These are phyloP conservation scores for Lycaon pictus DNA, from an alignment of 2,113 vertebrate genomes.

Conservation along the genomic window DNA sequence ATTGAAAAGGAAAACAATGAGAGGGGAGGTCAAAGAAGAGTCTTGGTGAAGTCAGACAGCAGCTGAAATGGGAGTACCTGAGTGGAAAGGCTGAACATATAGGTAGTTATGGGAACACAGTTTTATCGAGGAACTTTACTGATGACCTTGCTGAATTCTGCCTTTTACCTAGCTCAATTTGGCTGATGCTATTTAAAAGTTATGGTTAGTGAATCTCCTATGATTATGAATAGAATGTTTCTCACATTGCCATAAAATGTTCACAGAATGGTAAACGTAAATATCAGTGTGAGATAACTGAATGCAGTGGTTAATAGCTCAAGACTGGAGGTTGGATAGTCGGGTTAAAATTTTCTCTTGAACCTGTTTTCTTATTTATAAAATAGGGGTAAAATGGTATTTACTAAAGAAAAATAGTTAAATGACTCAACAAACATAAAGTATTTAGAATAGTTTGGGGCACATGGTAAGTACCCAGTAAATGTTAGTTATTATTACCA, in stretches of 20 bases:
- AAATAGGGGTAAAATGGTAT: neutral
- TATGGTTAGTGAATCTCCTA: neutral
- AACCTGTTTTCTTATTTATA: neutral
- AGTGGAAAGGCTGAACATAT: neutral
- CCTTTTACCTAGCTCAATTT: neutral
- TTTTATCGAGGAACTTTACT: neutral
- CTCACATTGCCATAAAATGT: neutral
- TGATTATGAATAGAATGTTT: constrained; percentile 2
- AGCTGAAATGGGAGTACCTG: neutral
- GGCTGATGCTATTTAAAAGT: neutral
- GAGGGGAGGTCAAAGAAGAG: neutral
- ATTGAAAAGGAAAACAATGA: neutral
- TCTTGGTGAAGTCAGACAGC: neutral
- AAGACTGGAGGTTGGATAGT: neutral
- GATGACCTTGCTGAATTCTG: neutral
- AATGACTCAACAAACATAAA: neutral
- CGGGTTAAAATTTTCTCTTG: constrained; percentile 31
- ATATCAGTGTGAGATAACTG: neutral
- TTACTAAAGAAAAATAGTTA: neutral
- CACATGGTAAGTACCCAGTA: neutral
- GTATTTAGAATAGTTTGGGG: constrained; percentile 18
- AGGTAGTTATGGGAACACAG: neutral
- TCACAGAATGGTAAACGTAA: constrained; percentile 22
- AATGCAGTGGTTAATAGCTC: neutral
- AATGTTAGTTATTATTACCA: neutral